A percentile compares a stretch with the other conserved stretches of the same genome.
Conservation (phyloP, 1,140 invertebrate genomes). For the Wiebesia pumilae region DNA sequence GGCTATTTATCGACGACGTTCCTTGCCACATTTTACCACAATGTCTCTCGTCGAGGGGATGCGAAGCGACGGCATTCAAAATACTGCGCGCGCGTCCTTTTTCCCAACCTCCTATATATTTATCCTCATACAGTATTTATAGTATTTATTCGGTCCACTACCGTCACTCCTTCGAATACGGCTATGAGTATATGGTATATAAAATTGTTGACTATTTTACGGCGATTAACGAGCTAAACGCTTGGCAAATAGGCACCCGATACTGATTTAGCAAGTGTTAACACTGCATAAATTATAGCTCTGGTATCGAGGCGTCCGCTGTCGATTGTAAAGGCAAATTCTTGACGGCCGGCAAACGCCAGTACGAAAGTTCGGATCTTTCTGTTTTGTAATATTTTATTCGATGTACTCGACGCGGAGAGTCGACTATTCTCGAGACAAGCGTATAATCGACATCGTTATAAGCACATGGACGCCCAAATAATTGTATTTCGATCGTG, state of each 20-base stretch:
- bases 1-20: background rate
- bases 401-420: background rate
- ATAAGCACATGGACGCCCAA: background rate
- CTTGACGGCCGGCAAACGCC: background rate
- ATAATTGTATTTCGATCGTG: background rate
- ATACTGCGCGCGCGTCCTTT: slow-evolving; percentile 21
- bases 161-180: no score
- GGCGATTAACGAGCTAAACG: background rate
- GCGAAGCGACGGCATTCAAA: background rate
- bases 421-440: background rate
- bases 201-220: background rate
- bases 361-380: background rate
- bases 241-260: background rate
- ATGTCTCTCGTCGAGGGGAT: background rate
- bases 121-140: no score
- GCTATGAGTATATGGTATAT: background rate
- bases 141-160: no score
- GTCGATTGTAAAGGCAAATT: background rate
- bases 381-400: background rate
- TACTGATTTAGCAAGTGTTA: background rate
- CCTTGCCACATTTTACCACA: slow-evolving; percentile 38
- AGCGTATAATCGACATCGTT: background rate
- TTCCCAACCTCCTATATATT: background rate
- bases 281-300: background rate
- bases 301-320: background rate